Conservation (phyloP, 2,797 vertebrate genomes). For the Clamator glandarius region DNA sequence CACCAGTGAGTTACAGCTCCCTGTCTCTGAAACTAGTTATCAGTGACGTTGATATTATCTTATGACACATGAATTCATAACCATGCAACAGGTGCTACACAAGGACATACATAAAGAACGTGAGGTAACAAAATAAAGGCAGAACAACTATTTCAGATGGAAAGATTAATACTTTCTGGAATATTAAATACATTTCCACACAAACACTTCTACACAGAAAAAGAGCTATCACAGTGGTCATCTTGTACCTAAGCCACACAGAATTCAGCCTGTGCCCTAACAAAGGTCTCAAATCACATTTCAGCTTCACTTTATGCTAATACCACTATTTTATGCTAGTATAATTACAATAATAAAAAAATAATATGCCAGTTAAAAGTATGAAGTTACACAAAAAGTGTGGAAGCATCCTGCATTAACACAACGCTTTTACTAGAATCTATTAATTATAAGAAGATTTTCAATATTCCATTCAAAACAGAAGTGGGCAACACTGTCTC, state of each 20-base stretch:
- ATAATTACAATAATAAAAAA: background rate
- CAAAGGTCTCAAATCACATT: background rate
- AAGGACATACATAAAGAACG: background rate
- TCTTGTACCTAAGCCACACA: background rate
- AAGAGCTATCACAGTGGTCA: rapidly evolving
- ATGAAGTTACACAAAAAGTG: background rate
- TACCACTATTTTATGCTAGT: background rate
- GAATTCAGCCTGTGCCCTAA: background rate
- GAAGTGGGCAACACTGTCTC: background rate
- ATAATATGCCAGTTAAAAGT: background rate
- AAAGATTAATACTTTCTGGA: background rate
- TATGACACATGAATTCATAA: background rate
- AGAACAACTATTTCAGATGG: background rate
- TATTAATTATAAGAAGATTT: background rate
- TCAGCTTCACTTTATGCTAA: background rate
- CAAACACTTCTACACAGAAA: background rate
- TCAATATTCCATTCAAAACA: background rate
- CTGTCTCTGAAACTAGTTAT: background rate
- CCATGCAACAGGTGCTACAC: background rate
- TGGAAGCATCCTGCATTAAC: background rate
- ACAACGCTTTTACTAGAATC: background rate
- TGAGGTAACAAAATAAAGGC: background rate
- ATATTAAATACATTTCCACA: background rate
- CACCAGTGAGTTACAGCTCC: background rate
- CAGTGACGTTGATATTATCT: background rate